Percentiles rank a stretch among this genome's conserved stretches.
phyloP scores from a whole-genome alignment of 2,888 invertebrate genomes.

The Eueremaeus valkanovi region DNA sequence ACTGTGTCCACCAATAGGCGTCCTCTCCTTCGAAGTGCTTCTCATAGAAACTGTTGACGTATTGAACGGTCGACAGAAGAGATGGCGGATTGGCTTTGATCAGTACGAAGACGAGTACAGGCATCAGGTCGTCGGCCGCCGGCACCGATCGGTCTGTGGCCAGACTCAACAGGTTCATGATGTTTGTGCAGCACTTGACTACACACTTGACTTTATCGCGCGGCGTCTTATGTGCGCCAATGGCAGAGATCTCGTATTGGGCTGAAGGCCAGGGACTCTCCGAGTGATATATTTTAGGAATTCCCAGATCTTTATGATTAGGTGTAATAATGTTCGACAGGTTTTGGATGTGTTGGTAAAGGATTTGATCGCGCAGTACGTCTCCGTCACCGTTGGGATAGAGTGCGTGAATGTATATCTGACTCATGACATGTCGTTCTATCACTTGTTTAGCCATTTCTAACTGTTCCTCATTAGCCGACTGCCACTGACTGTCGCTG shows the following conservation, averaged over 20 bases:
- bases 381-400: slow-evolving; percentile 98
- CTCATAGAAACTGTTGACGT: slow-evolving; percentile 87
- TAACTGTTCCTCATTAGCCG: slow-evolving; percentile 66
- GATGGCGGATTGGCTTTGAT: slow-evolving; percentile 95
- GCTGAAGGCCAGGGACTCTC: slow-evolving; percentile 96
- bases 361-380: slow-evolving; percentile 80
- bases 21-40: slow-evolving; percentile 79
- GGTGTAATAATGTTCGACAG: slow-evolving; percentile 70
- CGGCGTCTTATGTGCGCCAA: slow-evolving; percentile 86
- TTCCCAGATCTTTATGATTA: slow-evolving; percentile 71
- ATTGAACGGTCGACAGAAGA: slow-evolving; percentile 89
- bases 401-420: slow-evolving; percentile 85
- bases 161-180: slow-evolving; percentile 86
- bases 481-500: slow-evolving; percentile 68
- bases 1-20: slow-evolving; percentile 98
- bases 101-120: slow-evolving; percentile 91
- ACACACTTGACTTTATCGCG: slow-evolving; percentile 79
- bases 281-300: slow-evolving; percentile 74
- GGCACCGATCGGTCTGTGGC: slow-evolving; percentile 68
- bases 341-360: slow-evolving; percentile 82
- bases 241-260: slow-evolving; percentile 78
- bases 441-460: slow-evolving; percentile 74
- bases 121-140: slow-evolving; percentile 88
- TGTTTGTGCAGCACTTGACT: slow-evolving; percentile 80
- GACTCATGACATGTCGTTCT: slow-evolving; percentile 83